Evolutionary conservation across 2,888 invertebrate genomes (phyloP).

Genomic region (Meganola albula): DNA sequence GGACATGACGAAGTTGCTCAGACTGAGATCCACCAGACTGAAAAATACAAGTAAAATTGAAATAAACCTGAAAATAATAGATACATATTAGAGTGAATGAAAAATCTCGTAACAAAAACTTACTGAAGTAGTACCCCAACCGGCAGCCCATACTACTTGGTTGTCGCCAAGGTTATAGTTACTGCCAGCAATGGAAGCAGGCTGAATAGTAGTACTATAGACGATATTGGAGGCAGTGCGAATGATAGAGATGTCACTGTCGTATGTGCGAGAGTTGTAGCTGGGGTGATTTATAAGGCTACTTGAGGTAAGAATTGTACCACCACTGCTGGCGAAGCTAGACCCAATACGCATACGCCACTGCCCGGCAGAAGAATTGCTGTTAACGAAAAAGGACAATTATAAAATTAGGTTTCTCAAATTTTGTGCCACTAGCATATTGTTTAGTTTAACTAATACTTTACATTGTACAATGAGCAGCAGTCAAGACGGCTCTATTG

Average conservation of each 20-base stretch:
- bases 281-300: slow-evolving; percentile 28
- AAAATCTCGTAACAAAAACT: no score
- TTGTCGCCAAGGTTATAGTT: slow-evolving; percentile 39
- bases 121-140: slow-evolving; percentile 44
- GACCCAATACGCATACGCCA: slow-evolving; percentile 39
- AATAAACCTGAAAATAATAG: no score
- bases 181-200: slow-evolving; percentile 36
- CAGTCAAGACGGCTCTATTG: background rate
- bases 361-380: slow-evolving; percentile 21
- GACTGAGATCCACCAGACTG: background rate
- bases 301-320: slow-evolving; percentile 23
- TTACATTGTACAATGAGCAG: background rate
- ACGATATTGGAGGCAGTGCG: slow-evolving; percentile 22
- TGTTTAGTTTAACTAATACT: slow-evolving; percentile 14
- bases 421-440: slow-evolving; percentile 15
- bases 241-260: slow-evolving; percentile 38
- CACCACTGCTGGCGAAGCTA: slow-evolving; percentile 35
- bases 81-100: no score
- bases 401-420: background rate
- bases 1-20: slow-evolving; percentile 4
- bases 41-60: no score
- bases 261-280: slow-evolving; percentile 19
- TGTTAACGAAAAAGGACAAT: slow-evolving; percentile 15
- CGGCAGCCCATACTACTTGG: slow-evolving; percentile 39
- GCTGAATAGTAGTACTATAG: slow-evolving; percentile 19